phyloP scores from a whole-genome alignment of 2,888 invertebrate genomes.

The Scaptomyza polygonia region DNA sequence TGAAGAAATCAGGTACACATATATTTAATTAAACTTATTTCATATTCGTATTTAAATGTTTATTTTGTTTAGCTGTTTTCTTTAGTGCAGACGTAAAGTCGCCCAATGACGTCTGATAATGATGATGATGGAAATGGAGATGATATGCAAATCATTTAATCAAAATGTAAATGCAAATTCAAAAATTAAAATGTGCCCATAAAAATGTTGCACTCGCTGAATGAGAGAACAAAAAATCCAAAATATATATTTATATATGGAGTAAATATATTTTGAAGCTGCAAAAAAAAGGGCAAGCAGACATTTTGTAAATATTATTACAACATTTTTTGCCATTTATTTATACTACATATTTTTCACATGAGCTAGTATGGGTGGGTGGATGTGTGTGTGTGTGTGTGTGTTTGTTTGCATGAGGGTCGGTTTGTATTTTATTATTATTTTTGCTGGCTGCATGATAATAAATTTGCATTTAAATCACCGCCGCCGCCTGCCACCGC shows the following conservation, averaged over 20 bases:
- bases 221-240: slow-evolving; percentile 6
- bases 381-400: not conserved
- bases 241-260: not conserved
- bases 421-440: slow-evolving; percentile 50
- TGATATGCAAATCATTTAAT: slow-evolving; percentile 74
- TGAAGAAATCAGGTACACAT: not conserved
- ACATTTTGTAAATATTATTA: slow-evolving; percentile 80
- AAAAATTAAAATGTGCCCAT: slow-evolving; percentile 68
- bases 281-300: slow-evolving; percentile 54
- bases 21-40: not conserved
- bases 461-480: slow-evolving; percentile 80
- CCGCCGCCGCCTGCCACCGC: slow-evolving; percentile 60
- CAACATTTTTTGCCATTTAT: slow-evolving; percentile 61
- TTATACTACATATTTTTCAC: slow-evolving; percentile 43
- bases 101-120: not conserved
- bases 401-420: slow-evolving; percentile 26
- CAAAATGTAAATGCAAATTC: slow-evolving; percentile 74
- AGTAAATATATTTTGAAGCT: slow-evolving; percentile 4
- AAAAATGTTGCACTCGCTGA: slow-evolving; percentile 52
- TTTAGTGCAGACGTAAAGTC: not conserved
- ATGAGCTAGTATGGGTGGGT: too few species aligned
- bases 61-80: slow-evolving; percentile 28
- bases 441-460: slow-evolving; percentile 75
- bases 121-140: slow-evolving; percentile 18
- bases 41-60: slow-evolving; percentile 16